Conservation (phyloP, 2,113 vertebrate species). For the Cyanoderma ruficeps region DNA sequence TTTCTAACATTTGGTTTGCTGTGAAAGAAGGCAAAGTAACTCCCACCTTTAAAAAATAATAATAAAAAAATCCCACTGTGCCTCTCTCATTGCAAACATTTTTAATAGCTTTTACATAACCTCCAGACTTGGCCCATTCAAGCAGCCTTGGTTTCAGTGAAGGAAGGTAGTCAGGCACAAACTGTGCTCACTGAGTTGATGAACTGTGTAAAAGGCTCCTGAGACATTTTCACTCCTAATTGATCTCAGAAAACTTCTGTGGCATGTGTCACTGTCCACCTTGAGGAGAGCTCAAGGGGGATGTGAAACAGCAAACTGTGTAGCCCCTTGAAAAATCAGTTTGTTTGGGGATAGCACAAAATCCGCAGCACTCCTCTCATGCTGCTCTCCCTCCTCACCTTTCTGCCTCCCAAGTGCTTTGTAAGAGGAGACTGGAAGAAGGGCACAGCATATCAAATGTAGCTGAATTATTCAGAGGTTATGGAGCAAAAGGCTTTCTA, state of each 20-base stretch:
- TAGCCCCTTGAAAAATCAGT: not conserved
- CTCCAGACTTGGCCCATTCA: not conserved
- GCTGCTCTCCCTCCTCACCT: not conserved
- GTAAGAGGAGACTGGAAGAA: not conserved
- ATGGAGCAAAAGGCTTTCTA: not conserved
- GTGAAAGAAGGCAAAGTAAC: not conserved
- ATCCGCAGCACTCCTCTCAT: not conserved
- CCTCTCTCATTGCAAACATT: not conserved
- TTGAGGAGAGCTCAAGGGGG: not conserved
- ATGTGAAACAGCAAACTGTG: not conserved
- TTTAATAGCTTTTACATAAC: slow-evolving; percentile 15
- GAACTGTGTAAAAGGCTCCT: slow-evolving; percentile 30
- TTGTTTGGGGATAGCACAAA: not conserved
- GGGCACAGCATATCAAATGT: not conserved
- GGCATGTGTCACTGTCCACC: not conserved
- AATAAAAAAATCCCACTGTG: not conserved
- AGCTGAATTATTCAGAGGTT: not conserved
- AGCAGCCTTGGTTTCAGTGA: not conserved
- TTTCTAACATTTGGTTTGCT: slow-evolving; percentile 13
- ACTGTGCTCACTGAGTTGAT: not conserved
- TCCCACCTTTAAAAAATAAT: not conserved
- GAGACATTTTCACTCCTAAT: slow-evolving; percentile 15
- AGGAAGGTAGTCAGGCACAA: slow-evolving; percentile 12
- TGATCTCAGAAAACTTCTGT: not conserved
- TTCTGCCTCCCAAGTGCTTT: not conserved